Percentiles rank a stretch among this genome's conserved stretches.
Evolutionary conservation across 2,113 vertebrate species (phyloP).

Genomic region (Gavia stellata): DNA sequence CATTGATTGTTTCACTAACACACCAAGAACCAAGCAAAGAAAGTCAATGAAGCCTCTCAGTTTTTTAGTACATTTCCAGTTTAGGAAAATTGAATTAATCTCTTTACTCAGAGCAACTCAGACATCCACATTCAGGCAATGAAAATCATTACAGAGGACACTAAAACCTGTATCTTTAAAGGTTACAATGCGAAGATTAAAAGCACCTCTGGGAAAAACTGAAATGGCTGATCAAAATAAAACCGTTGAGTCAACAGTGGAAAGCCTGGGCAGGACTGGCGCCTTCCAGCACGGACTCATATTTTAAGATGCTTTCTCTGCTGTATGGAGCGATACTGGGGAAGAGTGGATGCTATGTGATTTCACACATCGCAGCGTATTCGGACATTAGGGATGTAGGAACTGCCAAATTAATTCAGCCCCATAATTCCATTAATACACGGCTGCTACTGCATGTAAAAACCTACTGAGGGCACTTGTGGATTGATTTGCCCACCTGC

Average conservation of each 20-base stretch:
- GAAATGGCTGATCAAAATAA: slow-evolving; percentile 45
- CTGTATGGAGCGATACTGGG: rapidly evolving
- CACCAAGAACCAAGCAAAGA: neutral
- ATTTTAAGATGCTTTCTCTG: neutral
- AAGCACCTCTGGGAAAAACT: slow-evolving; percentile 27
- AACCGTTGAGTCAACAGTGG: neutral
- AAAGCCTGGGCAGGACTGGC: neutral
- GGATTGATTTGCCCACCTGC: neutral
- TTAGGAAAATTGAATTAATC: slow-evolving; percentile 40
- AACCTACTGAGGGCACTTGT: rapidly evolving
- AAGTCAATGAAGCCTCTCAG: slow-evolving; percentile 8
- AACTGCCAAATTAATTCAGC: neutral
- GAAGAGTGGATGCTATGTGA: rapidly evolving
- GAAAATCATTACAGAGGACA: slow-evolving; percentile 57
- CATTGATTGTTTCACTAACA: neutral
- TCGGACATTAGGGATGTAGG: neutral
- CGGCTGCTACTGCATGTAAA: neutral
- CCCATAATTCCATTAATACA: neutral
- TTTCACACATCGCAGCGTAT: rapidly evolving
- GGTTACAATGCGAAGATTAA: slow-evolving; percentile 57
- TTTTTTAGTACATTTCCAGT: slow-evolving; percentile 30
- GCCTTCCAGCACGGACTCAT: neutral
- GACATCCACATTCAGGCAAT: slow-evolving; percentile 6
- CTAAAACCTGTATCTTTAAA: slow-evolving; percentile 42
- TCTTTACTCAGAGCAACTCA: slow-evolving; percentile 23